A percentile compares a stretch with the other conserved stretches of the same genome.
phyloP scores from a whole-genome alignment of 53 echinoderm and acorn worm species.

The Holothuria scabra region DNA sequence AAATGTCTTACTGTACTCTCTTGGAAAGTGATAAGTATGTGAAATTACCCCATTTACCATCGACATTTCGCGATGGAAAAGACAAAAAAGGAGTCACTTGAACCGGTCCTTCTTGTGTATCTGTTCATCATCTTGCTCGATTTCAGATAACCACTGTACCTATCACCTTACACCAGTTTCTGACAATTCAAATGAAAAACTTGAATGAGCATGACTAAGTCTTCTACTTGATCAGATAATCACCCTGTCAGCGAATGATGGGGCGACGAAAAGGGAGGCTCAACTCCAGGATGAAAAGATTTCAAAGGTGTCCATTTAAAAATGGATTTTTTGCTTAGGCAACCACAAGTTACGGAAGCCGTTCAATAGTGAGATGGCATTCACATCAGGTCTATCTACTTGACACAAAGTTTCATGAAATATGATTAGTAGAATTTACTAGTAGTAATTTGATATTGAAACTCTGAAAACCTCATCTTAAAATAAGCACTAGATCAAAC shows the following conservation, averaged over 20 bases:
- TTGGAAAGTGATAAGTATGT: too few relatives aligned
- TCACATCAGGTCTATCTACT: constrained; percentile 3
- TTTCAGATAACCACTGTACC: too few relatives aligned
- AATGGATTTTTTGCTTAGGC: not conserved
- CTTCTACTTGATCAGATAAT: constrained; percentile 28
- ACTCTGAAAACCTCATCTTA: constrained; percentile 23
- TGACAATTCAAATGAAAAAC: constrained; percentile 3
- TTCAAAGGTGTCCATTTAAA: not conserved
- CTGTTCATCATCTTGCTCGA: too few relatives aligned
- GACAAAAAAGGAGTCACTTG: too few relatives aligned
- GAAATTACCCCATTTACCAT: too few relatives aligned
- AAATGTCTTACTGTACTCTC: too few relatives aligned
- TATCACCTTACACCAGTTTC: not conserved
- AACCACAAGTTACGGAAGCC: constrained; percentile 14
- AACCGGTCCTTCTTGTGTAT: too few relatives aligned
- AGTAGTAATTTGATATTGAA: constrained; percentile 27
- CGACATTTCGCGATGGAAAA: too few relatives aligned
- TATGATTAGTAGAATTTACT: constrained; percentile 36
- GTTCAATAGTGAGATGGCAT: not conserved
- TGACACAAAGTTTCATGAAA: not conserved
- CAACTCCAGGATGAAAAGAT: not conserved
- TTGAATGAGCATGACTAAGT: not conserved
- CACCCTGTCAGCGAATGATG: constrained; percentile 19
- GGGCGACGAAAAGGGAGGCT: constrained; percentile 4
- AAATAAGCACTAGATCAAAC: constrained; percentile 27